Percentiles rank a stretch among this genome's conserved stretches.
Conservation (phyloP, 2,797 vertebrate species). For the Allobates femoralis region DNA sequence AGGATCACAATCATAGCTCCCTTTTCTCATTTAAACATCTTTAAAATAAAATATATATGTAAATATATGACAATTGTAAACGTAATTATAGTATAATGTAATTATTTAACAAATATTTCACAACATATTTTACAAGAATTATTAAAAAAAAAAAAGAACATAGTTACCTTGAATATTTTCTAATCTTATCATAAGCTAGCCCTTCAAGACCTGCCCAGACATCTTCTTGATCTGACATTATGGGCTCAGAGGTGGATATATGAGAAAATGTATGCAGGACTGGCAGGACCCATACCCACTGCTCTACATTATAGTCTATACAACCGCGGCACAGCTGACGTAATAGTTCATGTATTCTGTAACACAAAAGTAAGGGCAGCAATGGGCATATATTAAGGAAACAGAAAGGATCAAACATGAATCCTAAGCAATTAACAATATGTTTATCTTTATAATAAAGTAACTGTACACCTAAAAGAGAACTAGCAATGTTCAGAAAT, state of each 20-base stretch:
- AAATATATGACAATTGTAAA: too few species aligned
- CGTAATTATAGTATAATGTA: too few species aligned
- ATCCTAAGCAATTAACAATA: too few species aligned
- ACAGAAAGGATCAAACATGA: background rate
- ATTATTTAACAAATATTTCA: too few species aligned
- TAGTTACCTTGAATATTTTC: background rate
- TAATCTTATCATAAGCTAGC: slow-evolving; percentile 60
- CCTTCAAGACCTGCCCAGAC: slow-evolving; percentile 75
- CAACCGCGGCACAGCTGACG: slow-evolving; percentile 62
- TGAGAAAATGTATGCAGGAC: slow-evolving; percentile 79
- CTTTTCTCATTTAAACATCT: too few species aligned
- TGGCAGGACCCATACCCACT: slow-evolving; percentile 85
- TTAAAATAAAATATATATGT: too few species aligned
- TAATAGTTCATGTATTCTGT: slow-evolving; percentile 54
- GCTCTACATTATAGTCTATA: rapidly evolving
- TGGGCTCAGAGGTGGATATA: slow-evolving; percentile 61
- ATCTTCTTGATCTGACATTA: slow-evolving; percentile 63
- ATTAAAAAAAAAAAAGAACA: background rate
- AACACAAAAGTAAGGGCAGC: background rate
- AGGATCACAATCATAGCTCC: too few species aligned
- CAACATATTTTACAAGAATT: background rate
- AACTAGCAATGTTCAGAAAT: too few species aligned
- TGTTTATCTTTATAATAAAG: background rate
- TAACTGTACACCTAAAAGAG: background rate
- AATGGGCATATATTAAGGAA: background rate